phyloP scores from a whole-genome alignment of 1,140 invertebrate genomes.

The Maniola jurtina region DNA sequence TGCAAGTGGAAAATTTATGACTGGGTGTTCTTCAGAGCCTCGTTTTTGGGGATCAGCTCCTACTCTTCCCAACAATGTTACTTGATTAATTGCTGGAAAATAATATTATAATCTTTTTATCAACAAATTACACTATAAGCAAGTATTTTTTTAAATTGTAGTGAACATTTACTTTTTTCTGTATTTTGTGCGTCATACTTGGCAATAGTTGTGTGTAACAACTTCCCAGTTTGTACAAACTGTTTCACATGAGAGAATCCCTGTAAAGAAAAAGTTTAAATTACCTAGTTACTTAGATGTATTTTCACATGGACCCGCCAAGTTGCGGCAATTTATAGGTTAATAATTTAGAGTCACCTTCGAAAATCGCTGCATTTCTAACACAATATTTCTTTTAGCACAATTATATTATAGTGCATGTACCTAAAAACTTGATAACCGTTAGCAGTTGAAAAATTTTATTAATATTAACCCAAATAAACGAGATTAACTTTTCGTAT shows the following conservation, averaged over 20 bases:
- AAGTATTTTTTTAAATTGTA: neutral
- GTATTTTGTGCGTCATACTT: constrained; percentile 38
- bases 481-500: too few relatives aligned
- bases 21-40: constrained; percentile 89
- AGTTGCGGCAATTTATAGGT: neutral
- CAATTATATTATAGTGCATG: too few relatives aligned
- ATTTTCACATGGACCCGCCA: neutral
- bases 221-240: neutral
- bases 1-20: constrained; percentile 93
- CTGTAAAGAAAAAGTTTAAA: neutral
- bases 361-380: constrained; percentile 15
- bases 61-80: constrained; percentile 91
- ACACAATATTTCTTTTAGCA: too few relatives aligned
- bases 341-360: too few relatives aligned
- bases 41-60: constrained; percentile 92
- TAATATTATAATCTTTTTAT: neutral
- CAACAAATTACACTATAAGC: neutral
- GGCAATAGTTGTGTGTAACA: constrained; percentile 33
- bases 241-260: neutral
- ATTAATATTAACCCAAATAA: too few relatives aligned
- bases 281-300: neutral
- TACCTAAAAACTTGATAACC: too few relatives aligned
- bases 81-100: constrained; percentile 90
- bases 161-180: constrained; percentile 43
- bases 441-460: too few relatives aligned